A percentile compares a stretch with the other conserved stretches of the same genome.
phyloP scores from a whole-genome alignment of 2,888 invertebrate species.

The Macrosiphum euphorbiae region DNA sequence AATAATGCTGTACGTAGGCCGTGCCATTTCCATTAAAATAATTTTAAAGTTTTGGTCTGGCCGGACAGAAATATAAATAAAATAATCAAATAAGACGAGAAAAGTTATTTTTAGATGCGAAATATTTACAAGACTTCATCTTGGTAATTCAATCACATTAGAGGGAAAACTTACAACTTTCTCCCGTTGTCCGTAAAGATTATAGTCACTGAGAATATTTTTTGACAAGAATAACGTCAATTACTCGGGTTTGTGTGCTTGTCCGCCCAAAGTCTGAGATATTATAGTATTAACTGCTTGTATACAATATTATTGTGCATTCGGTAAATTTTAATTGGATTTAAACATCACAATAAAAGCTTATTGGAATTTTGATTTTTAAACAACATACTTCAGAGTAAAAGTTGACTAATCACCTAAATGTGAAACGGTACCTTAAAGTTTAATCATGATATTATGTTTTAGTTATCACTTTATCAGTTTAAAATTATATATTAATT shows the following conservation, averaged over 20 bases:
- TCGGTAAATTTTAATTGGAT: neutral
- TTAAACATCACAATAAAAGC: neutral
- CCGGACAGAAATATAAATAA: conserved; percentile 37
- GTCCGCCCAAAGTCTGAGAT: neutral
- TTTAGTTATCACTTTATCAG: neutral
- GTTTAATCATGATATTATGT: neutral
- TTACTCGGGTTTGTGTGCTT: neutral
- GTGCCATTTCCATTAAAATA: conserved; percentile 34
- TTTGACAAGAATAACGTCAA: conserved; percentile 27
- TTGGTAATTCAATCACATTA: conserved; percentile 41
- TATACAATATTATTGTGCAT: neutral
- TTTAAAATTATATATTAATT: neutral
- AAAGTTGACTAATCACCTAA: neutral
- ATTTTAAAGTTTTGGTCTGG: conserved; percentile 31
- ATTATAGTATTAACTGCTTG: neutral
- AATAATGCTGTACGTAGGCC: neutral
- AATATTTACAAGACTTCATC: conserved; percentile 51
- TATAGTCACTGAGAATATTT: conserved; percentile 26
- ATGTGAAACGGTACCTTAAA: neutral
- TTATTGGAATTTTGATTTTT: neutral
- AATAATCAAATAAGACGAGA: conserved; percentile 15
- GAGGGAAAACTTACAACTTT: conserved; percentile 47
- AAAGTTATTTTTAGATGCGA: conserved; percentile 45
- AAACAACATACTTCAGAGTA: neutral
- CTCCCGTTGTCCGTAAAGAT: conserved; percentile 22